Evolutionary conservation across 2,888 invertebrate species (phyloP), one percentile per base, ranked within the genome.

Genomic region (Pristionchus mayeri): DNA sequence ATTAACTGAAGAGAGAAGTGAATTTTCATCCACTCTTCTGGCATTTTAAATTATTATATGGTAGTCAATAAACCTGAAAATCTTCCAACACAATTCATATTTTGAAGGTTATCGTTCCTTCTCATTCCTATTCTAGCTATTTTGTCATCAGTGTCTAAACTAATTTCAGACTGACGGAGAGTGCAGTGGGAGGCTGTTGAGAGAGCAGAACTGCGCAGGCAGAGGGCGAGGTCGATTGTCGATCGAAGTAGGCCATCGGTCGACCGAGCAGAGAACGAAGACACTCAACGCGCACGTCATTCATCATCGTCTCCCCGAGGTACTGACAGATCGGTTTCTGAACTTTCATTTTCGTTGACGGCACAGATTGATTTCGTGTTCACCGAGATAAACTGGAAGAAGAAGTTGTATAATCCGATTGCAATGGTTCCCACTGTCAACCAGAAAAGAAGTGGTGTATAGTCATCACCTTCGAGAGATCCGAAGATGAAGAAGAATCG

Each of bases 161-260:
- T n/a, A 57, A 6, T 24, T 24, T 18, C 21, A 78, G 21, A 79
- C 54, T 54, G 6, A 79, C 79, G 54, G 79, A 34, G 11, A 37
- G 0, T 3, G 57, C 80, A 9, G 30, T 34, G 0, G 80, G 80
- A 37, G 80, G 54, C 57, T 80, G 80, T 80, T 80, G 80, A 44
- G 80, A 54, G 54, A 80, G 54, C 7, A 80, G 34, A 24, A 80
- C 34, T 18, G 80, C 1, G 57, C 80, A 80, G 0, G 80, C 21
- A 80, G 80, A 37, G 27, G 57, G 54, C 37, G 80, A 80, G 9
- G 80, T 24, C 1, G 37, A 37, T 40, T 54, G 24, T 11, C 80
- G 34, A 80, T 80, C 80, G 80, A 80, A 80, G 40, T 80, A 80
- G 16, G 80, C 34, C 3, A 80, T 24, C 6, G 80, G 80, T 34